A percentile compares a stretch with the other conserved stretches of the same genome.
Evolutionary conservation across 2,888 invertebrate species (phyloP).

Genomic region (Nomada flava): DNA sequence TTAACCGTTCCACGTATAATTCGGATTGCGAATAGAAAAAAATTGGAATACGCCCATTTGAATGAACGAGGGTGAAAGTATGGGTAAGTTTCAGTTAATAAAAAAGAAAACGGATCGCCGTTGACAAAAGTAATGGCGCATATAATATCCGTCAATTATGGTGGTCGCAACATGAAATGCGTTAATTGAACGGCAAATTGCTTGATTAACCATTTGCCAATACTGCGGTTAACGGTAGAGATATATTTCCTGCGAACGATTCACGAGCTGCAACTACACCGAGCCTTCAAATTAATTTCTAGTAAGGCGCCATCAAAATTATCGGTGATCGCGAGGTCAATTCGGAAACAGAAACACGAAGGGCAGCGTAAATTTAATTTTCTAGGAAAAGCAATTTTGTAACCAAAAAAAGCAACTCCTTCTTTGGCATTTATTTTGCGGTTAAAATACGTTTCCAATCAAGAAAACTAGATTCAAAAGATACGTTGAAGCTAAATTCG

Average conservation of each 20-base stretch:
- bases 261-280: neutral
- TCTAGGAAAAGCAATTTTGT: too few species aligned
- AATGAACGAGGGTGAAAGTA: neutral
- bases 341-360: too few species aligned
- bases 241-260: neutral
- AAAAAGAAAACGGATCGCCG: neutral
- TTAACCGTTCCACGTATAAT: neutral
- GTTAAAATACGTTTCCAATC: too few species aligned
- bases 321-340: too few species aligned
- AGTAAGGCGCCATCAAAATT: too few species aligned
- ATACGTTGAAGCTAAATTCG: conserved; percentile 7
- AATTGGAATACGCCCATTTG: neutral
- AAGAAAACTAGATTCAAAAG: neutral
- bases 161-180: neutral
- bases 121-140: neutral
- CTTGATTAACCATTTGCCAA: conserved; percentile 17
- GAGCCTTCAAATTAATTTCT: conserved; percentile 3
- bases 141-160: conserved; percentile 16
- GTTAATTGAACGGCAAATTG: conserved; percentile 32
- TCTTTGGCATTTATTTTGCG: too few species aligned
- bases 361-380: too few species aligned
- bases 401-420: too few species aligned
- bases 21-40: neutral
- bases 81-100: neutral
- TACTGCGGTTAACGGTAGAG: conserved; percentile 7